phyloP scores from a whole-genome alignment of 2,113 vertebrate species.

The Cochlearius cochlearius region DNA sequence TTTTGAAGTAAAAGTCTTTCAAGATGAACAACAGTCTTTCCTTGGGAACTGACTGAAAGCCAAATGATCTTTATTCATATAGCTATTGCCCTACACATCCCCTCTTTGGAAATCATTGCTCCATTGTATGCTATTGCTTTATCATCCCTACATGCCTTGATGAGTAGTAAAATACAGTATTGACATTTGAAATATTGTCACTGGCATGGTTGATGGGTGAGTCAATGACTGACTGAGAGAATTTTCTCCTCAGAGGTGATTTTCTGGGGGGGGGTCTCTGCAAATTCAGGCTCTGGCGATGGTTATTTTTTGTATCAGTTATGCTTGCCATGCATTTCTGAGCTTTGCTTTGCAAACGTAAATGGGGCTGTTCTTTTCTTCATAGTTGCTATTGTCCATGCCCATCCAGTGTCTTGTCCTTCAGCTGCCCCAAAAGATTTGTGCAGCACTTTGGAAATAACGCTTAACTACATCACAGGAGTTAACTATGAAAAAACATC shows the following conservation, averaged over 20 bases:
- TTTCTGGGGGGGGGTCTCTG: neutral
- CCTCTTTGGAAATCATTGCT: constrained; percentile 20
- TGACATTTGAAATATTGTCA: constrained; percentile 11
- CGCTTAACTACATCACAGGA: neutral
- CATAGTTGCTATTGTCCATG: neutral
- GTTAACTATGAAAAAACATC: neutral
- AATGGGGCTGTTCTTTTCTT: neutral
- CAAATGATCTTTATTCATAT: neutral
- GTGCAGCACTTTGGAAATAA: neutral
- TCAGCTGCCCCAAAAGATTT: neutral
- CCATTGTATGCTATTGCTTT: neutral
- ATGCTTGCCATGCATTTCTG: fast-evolving
- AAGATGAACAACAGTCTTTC: constrained; percentile 2
- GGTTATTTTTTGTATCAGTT: neutral
- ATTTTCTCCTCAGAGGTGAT: neutral
- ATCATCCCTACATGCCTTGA: neutral
- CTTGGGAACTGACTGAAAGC: neutral
- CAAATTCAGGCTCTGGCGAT: neutral
- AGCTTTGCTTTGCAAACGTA: neutral
- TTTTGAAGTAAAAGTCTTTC: constrained; percentile 21
- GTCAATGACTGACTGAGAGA: neutral
- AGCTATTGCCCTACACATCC: neutral
- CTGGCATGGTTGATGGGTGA: neutral
- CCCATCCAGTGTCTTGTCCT: neutral
- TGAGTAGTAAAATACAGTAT: neutral